Conservation (phyloP, 2,888 invertebrate genomes). For the Caenorhabditis sp. region DNA sequence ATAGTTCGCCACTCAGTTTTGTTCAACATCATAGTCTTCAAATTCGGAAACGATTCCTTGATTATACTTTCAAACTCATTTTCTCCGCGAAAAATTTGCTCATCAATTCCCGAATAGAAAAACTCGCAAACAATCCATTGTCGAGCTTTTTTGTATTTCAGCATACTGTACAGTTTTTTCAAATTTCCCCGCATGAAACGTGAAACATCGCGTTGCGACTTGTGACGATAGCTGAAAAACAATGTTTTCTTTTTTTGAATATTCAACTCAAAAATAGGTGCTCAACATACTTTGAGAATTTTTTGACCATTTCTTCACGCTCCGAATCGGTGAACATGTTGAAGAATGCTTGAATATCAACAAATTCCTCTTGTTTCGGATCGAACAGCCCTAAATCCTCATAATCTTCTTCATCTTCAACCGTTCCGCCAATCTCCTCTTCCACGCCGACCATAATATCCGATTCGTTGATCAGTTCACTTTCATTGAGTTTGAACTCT, state of each 20-base stretch:
- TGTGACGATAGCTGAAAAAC: conserved; percentile 17
- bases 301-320: conserved; percentile 25
- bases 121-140: conserved; percentile 90
- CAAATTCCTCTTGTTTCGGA: conserved; percentile 28
- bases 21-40: conserved; percentile 84
- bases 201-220: conserved; percentile 19
- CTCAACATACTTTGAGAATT: conserved; percentile 19
- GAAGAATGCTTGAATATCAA: conserved; percentile 30
- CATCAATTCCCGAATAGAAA: conserved; percentile 97
- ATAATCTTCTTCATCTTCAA: not conserved
- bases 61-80: conserved; percentile 94
- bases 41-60: conserved; percentile 89
- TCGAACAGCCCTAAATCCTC: conserved; percentile 21
- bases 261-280: not conserved
- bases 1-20: conserved; percentile 95
- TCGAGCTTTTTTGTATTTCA: conserved; percentile 88
- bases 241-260: not conserved
- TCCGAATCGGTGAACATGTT: conserved; percentile 30
- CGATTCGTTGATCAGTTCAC: not conserved
- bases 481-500: not conserved
- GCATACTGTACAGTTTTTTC: conserved; percentile 77
- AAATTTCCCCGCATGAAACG: conserved; percentile 44
- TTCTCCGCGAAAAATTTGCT: conserved; percentile 87
- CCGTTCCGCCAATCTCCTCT: not conserved
- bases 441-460: not conserved